Base-by-base conservation (phyloP, 2,888 invertebrate genomes). In the Drosophila birchii region DNA sequence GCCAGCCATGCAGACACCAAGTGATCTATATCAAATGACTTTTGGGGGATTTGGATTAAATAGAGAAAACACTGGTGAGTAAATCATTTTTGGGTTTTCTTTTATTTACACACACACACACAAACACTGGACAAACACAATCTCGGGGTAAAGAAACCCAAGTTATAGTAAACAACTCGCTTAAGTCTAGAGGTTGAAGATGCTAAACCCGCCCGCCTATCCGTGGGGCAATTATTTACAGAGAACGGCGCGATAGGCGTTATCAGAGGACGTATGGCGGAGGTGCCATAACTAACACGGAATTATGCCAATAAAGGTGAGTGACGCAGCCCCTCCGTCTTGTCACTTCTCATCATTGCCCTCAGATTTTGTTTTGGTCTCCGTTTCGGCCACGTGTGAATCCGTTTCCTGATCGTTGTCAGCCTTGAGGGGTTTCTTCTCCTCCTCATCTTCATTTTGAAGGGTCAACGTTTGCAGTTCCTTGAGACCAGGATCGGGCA, bases 401-500 rank as follows among this genome's bases (percentile, higher is more conserved):
- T 47, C 47, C 14, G 11, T 18, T 45, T 62, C 64, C 18, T 23
- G 36, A 32, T 75, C 73, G 9, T 47, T 49, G 9, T 75, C 73
- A 16, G 41, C 49, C 36, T 53, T 45, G 0, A 89, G 51, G 7
- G 86, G 86, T 14, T 76, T 34, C 39, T 76, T 75, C 45, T 89
- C 86, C 47, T 89, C 79, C 14, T 71, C 75, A 9, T 56, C 56
- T 2, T 56, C 70, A 12, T 63, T n/a, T 12, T 57, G 54, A 34
- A 64, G 71, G 23, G 75, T 61, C 23, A 80, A 23, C 6, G 51
- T 20, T 44, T 91, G 87, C 64, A 91, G 55, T 71, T 92, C 92
- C 66, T 91, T 92, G 2, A 89, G 83, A 1, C 64, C 81, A 3
- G 73, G 67, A n/a, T 79, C 81, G 7, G 71, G 49, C 11, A 61